A percentile compares a stretch with the other conserved stretches of the same genome.
phyloP scores from a whole-genome alignment of 2,797 vertebrate genomes.

The Tinamus major region DNA sequence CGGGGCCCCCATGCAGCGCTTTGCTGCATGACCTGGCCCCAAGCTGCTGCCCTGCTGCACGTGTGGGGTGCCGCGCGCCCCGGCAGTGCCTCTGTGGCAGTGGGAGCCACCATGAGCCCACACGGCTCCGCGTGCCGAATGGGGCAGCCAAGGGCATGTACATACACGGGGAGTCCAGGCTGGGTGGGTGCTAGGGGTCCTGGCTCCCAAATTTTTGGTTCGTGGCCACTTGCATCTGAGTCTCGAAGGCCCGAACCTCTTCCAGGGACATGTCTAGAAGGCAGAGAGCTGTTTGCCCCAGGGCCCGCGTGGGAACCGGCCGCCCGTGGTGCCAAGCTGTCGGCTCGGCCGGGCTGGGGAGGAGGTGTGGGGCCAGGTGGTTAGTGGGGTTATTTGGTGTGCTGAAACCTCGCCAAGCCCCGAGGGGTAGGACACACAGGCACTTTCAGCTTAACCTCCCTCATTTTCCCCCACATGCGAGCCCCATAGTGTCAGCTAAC shows the following conservation, averaged over 20 bases:
- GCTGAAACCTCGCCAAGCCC: background rate
- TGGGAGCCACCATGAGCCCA: too few relatives aligned
- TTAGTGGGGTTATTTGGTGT: background rate
- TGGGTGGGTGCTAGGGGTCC: conserved; percentile 25
- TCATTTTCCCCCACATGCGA: too few relatives aligned
- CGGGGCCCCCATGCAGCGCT: too few relatives aligned
- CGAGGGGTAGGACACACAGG: too few relatives aligned
- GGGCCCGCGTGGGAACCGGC: background rate
- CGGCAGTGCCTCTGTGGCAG: too few relatives aligned
- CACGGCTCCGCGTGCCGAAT: background rate
- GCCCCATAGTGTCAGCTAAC: too few relatives aligned
- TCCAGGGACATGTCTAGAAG: conserved; percentile 77
- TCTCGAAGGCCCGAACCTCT: conserved; percentile 72
- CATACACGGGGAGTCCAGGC: background rate
- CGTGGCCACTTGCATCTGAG: conserved; percentile 76
- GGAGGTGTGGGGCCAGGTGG: too few relatives aligned
- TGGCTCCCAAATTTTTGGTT: conserved; percentile 73
- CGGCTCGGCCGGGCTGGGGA: background rate
- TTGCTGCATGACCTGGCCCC: too few relatives aligned
- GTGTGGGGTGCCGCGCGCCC: too few relatives aligned
- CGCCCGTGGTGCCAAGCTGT: too few relatives aligned
- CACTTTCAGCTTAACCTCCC: too few relatives aligned
- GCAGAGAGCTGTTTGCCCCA: conserved; percentile 33
- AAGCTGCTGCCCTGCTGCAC: too few relatives aligned
- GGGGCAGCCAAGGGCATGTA: background rate